Evolutionary conservation across 2,113 vertebrate genomes (phyloP).

Genomic region (Phaethon lepturus): DNA sequence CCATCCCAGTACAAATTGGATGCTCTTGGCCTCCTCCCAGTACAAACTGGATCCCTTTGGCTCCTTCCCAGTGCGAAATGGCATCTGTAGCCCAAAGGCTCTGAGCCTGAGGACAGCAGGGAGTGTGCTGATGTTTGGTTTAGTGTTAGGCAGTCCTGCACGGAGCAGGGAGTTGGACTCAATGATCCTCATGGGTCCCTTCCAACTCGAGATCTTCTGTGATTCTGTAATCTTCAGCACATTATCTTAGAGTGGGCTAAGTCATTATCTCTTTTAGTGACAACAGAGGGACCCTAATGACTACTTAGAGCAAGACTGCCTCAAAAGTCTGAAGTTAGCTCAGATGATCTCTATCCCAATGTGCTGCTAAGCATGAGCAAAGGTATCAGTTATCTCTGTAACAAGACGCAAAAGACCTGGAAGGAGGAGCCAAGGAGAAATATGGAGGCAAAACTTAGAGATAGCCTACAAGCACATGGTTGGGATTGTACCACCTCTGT

Average conservation of each 20-base stretch:
- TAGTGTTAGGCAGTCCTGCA: too few relatives aligned
- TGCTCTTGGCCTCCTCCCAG: not conserved
- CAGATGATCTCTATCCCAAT: not conserved
- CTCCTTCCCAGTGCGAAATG: too few relatives aligned
- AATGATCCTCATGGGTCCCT: too few relatives aligned
- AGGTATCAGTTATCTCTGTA: not conserved
- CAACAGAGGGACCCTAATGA: not conserved
- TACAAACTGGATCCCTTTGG: not conserved
- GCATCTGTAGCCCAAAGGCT: too few relatives aligned
- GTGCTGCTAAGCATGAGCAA: not conserved
- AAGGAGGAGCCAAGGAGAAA: not conserved
- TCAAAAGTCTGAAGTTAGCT: not conserved
- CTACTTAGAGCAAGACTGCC: not conserved
- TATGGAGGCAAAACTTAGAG: rapidly evolving
- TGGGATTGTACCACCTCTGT: not conserved
- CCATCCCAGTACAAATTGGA: not conserved
- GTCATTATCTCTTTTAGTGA: not conserved
- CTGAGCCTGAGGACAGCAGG: too few relatives aligned
- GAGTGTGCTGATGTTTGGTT: too few relatives aligned
- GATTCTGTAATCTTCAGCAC: not conserved
- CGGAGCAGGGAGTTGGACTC: too few relatives aligned
- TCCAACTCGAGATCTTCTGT: too few relatives aligned
- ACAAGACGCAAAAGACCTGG: not conserved
- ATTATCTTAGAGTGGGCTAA: not conserved
- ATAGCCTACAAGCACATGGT: not conserved